Conservation (phyloP, 2,113 vertebrate species). For the Spea multiplicata region DNA sequence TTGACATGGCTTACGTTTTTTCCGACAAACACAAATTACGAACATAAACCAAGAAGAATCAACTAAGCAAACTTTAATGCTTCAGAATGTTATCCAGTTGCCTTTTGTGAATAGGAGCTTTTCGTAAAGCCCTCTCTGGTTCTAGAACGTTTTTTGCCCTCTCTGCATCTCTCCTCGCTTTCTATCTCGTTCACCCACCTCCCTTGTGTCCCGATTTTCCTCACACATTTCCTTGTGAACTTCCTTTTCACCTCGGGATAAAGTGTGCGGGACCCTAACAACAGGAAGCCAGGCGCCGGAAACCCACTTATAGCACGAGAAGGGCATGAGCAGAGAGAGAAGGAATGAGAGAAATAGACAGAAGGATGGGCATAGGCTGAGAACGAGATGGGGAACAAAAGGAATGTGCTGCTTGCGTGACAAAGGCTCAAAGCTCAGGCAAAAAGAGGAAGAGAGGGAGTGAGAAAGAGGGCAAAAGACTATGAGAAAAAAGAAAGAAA, state of each 20-base stretch:
- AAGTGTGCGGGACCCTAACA: constrained; percentile 55
- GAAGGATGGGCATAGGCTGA: background rate
- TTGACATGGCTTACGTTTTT: no score
- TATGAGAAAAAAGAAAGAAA: background rate
- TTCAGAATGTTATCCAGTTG: no score
- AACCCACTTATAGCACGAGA: constrained; percentile 89
- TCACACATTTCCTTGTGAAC: constrained; percentile 56
- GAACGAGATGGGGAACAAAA: background rate
- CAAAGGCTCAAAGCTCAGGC: background rate
- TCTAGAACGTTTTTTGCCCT: background rate
- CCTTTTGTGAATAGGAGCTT: no score
- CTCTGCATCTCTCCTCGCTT: constrained; percentile 24
- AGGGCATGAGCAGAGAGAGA: constrained; percentile 25
- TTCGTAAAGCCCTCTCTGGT: no score
- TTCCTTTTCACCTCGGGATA: constrained; percentile 67
- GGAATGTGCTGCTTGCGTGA: background rate
- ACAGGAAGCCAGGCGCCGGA: constrained; percentile 80
- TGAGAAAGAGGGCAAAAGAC: background rate
- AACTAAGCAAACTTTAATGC: no score
- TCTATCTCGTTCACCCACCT: constrained; percentile 63
- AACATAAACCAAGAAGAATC: no score
- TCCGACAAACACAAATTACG: no score
- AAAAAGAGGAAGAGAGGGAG: background rate
- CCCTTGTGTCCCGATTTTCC: constrained; percentile 72
- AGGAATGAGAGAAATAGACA: constrained; percentile 1